Conservation (phyloP, 1,140 invertebrate species). For the Diuraphis noxia region DNA sequence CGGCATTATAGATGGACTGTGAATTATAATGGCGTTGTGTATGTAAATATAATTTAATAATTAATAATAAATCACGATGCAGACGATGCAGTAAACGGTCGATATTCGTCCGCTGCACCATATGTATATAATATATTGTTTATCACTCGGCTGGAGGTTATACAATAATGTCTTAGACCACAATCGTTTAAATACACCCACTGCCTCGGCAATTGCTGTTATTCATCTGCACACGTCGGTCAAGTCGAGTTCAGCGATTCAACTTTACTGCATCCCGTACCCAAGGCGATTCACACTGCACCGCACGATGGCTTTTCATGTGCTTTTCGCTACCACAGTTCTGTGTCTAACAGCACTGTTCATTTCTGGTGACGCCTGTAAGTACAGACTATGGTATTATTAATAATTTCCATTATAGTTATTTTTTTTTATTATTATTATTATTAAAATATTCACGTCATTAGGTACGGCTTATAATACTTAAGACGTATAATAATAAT, state of each 20-base stretch:
- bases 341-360: neutral
- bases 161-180: neutral
- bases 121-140: neutral
- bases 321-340: neutral
- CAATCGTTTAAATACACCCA: neutral
- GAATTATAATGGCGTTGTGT: too few species aligned
- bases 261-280: neutral
- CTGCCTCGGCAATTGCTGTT: neutral
- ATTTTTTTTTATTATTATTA: neutral
- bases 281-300: neutral
- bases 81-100: neutral
- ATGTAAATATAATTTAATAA: neutral
- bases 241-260: constrained; percentile 20
- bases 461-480: neutral
- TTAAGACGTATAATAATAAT: neutral
- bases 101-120: neutral
- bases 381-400: neutral
- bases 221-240: constrained; percentile 9
- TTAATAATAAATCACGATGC: neutral
- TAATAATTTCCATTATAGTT: neutral
- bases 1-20: neutral
- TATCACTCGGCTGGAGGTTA: neutral
- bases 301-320: neutral
- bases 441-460: neutral
- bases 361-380: neutral